Evolutionary conservation across 2,113 vertebrate species (phyloP), one percentile per base, ranked within the genome.

Genomic region (Scomber colias): DNA sequence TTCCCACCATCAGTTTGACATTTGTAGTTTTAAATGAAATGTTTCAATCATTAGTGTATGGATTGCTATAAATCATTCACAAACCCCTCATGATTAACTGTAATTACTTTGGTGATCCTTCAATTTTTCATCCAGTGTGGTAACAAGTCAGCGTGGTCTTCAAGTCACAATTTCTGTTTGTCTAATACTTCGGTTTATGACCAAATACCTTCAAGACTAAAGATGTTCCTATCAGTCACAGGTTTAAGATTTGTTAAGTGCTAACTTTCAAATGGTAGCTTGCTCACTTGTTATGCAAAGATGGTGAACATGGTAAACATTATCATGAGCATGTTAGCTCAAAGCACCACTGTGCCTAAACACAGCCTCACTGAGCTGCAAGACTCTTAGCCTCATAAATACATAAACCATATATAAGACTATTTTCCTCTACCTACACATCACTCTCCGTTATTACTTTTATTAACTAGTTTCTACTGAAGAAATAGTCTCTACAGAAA

Each of bases 391-490:
- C 2, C 51, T 53, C 72, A 80, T 4, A 48, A 5, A 0, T 64
- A 75, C 51, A 50, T n/a, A 48, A 62, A 5, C 17, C 48, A 11
- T 35, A 14, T 50, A 40, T 30, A 50, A 11, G 50, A 53, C 17
- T 70, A 59, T 46, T 48, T 17, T 60, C 44, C 14, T 44, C n/a
- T 31, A 4, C 15, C 8, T 40, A 40, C 35, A 40, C 35, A 40
- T 10, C 9, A 40, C 35, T 40, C 35, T 40, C 9, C 6, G 7
- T 50, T 21, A 3, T 21, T 30, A 6, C 27, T 51, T 71, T 45
- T 35, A 3, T 61, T 61, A 61, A 56, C 53, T 66, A 46, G 51
- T 74, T 59, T 59, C 48, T 40, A 4, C 24, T 35, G 48, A 51
- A 72, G 35, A 40, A 40, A 81, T 54, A 19, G 5, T 2, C 46